Base-by-base conservation (phyloP, 2,888 invertebrate genomes). In the Drosophila fungiperda region DNA sequence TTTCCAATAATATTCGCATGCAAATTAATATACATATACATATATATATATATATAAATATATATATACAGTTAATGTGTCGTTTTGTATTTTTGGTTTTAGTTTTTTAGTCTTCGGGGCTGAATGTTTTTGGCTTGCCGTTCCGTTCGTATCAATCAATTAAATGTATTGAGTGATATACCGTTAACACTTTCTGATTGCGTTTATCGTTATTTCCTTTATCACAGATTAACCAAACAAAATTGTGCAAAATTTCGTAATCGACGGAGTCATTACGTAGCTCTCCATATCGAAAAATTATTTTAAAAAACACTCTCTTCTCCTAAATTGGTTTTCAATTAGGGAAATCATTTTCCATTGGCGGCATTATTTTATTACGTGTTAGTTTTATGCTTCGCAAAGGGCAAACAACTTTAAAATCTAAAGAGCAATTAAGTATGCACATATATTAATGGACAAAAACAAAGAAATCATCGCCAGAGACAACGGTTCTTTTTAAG, bases 161-260 rank as follows among this genome's bases (percentile, higher is more conserved):
- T 82, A 73, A 62, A 74, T 54, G 65, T 68, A 64, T 68, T 55
- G 50, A 33, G 29, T 38, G 40, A 42, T 65, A 68, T 73, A 72
- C 83, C 87, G 85, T 80, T 87, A 73, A 80, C 78, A 72, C 55
- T 82, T 85, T 82, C 80, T 82, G 80, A 85, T 87, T 76, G 80
- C 68, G 53, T 54, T 80, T 76, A 63, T 54, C n/a, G n/a, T 29
- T 55, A 12, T 26, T 12, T 11, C 11, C 2, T 55, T 79, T 79
- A 72, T 76, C 72, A 55, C 55, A 63, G 48, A 72, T 79, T 69
- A 74, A 68, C 73, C 69, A 65, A 79, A 77, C 70, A 35, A 54
- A 71, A 59, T 67, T 76, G 73, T 53, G 50, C 55, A 54, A 75
- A 73, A 62, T 35, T 50, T 63, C 29, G 45, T 38, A 73, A 73